Evolutionary conservation across 2,888 invertebrate genomes (phyloP), one percentile per base, ranked within the genome.

Genomic region (Spialia ferax): DNA sequence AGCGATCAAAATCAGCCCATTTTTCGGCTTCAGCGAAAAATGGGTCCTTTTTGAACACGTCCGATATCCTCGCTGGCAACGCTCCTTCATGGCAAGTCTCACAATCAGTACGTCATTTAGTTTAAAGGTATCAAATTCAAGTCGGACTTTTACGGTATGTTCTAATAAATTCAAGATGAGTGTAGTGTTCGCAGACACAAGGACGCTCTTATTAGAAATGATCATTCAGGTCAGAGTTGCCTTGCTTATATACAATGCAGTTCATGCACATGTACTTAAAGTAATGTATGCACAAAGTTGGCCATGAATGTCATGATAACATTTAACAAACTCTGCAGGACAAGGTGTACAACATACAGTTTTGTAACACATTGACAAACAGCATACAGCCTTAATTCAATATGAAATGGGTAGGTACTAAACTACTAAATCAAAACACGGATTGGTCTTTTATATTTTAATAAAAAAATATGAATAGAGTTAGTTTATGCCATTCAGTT

Each of bases 1-100:
- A 94, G 75, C 94, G 94, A 91, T 94, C 95, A 94, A 94, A 93
- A 92, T 80, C 87, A 77, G 88, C 83, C 91, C 93, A 94, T 85
- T 91, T 93, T 84, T 91, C 91, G 76, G 92, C 93, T 65, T 93
- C 93, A 79, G 91, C 90, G 87, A 92, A 93, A 92, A 93, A 93
- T 77, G 93, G 93, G 77, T 93, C 93, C 82, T 77, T 89, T 87
- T 82, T 87, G 91, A 93, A 91, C 84, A 77, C 86, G 84, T 93
- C 91, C 87, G 89, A 90, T 84, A 91, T 82, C 86, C 85, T 84
- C 86, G 80, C 79, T 83, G 89, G 88, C 86, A 79, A 87, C 82
- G 86, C 86, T 89, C 92, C 92, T 93, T 93, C 89, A 89, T 82
- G 83, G 86, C 87, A 93, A 92, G 83, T 90, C 91, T 90, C 75